These are phyloP conservation scores for Labeo calbasu DNA, from an alignment of 2,797 vertebrate species.

Conservation along the genomic window DNA sequence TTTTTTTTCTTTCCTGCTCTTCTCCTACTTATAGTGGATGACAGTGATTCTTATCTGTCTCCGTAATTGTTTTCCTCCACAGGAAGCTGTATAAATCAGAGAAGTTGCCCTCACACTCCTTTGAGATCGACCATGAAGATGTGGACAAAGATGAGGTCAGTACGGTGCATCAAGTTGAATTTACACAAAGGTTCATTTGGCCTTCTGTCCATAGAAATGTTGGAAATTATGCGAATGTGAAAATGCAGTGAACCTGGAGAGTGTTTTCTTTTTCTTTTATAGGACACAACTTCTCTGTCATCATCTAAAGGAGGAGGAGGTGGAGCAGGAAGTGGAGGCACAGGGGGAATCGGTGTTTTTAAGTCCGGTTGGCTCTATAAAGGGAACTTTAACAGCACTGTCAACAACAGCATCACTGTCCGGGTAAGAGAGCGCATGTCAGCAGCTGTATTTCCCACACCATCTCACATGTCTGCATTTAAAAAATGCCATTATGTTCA, in stretches of 20 bases:
- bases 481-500: neutral
- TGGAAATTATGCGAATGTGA: neutral
- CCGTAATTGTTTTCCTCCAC: constrained; percentile 28
- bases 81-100: constrained; percentile 90
- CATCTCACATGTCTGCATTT: neutral
- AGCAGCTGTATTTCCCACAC: neutral
- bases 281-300: constrained; percentile 97
- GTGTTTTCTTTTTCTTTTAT: constrained; percentile 6
- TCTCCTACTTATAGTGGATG: constrained; percentile 25
- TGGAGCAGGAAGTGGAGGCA: constrained; percentile 74
- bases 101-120: constrained; percentile 94
- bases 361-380: constrained; percentile 98
- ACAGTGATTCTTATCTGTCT: constrained; percentile 19
- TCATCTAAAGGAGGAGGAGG: constrained; percentile 94
- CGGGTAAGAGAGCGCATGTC: constrained; percentile 85
- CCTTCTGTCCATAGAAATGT: neutral
- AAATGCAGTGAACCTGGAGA: neutral
- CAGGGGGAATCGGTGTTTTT: constrained; percentile 86
- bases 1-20: neutral
- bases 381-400: constrained; percentile 98
- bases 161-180: constrained; percentile 12
- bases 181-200: neutral
- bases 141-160: constrained; percentile 97
- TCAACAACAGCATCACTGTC: constrained; percentile 97
- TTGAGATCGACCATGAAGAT: constrained; percentile 98